Evolutionary conservation across 1,140 invertebrate species (phyloP).

Genomic region (Ephestia elutella): DNA sequence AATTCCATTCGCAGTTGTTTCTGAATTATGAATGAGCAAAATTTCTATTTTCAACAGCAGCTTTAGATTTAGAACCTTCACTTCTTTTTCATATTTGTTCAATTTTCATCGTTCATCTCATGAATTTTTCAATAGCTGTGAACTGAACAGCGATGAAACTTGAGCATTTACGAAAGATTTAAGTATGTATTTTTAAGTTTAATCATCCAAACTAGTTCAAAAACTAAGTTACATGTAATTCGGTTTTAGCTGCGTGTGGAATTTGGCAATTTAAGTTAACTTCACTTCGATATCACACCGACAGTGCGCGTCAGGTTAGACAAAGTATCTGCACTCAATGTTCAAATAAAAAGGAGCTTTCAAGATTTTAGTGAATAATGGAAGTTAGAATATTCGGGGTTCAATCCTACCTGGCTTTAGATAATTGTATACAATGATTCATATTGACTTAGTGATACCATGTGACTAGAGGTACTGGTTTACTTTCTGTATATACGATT

Average conservation of each 20-base stretch:
- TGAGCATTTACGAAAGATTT: too few species aligned
- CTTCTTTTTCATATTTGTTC: too few species aligned
- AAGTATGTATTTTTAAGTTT: too few species aligned
- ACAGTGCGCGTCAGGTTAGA: slow-evolving; percentile 70
- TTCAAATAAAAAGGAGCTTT: slow-evolving; percentile 74
- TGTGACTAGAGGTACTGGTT: slow-evolving; percentile 32
- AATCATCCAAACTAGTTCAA: too few species aligned
- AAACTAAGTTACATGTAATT: background rate
- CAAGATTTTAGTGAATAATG: slow-evolving; percentile 70
- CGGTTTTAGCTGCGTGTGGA: background rate
- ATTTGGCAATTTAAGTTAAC: background rate
- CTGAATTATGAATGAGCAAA: background rate
- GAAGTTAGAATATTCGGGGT: slow-evolving; percentile 63
- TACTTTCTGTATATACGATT: slow-evolving; percentile 50
- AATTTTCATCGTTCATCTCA: too few species aligned
- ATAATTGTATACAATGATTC: slow-evolving; percentile 72
- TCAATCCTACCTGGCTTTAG: slow-evolving; percentile 70
- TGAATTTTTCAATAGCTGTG: too few species aligned
- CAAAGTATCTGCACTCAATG: slow-evolving; percentile 72
- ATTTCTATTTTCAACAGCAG: background rate
- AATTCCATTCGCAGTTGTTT: background rate
- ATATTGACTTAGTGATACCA: slow-evolving; percentile 47
- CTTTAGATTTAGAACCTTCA: too few species aligned
- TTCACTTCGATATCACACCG: slow-evolving; percentile 5
- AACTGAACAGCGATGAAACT: too few species aligned